Percentiles rank a stretch among this genome's conserved stretches.
Conservation (phyloP, 2,888 invertebrate genomes). For the Euphydryas editha region DNA sequence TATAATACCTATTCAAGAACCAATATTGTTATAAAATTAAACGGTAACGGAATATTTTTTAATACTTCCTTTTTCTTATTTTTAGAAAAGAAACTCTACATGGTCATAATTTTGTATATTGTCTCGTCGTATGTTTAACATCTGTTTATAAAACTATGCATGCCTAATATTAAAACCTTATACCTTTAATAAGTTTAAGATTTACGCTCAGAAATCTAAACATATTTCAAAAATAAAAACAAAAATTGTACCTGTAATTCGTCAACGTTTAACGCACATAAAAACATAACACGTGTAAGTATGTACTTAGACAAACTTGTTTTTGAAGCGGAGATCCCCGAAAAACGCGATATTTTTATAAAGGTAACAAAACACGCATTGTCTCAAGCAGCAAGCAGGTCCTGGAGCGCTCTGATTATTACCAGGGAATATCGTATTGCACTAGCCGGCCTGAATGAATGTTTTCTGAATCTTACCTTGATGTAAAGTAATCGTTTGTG, state of each 20-base stretch:
- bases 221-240: too few species aligned
- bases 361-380: conserved; percentile 43
- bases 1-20: too few species aligned
- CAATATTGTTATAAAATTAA: too few species aligned
- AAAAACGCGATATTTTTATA: conserved; percentile 36
- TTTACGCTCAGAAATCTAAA: too few species aligned
- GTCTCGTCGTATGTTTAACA: too few species aligned
- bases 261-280: background rate
- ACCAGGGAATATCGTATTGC: conserved; percentile 65
- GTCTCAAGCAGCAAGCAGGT: conserved; percentile 42
- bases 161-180: too few species aligned
- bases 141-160: too few species aligned
- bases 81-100: too few species aligned
- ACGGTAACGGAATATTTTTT: too few species aligned
- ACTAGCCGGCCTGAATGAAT: conserved; percentile 44
- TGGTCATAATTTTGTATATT: too few species aligned
- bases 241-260: background rate
- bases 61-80: too few species aligned
- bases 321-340: conserved; percentile 30
- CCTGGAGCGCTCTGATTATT: conserved; percentile 67
- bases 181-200: too few species aligned
- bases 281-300: background rate
- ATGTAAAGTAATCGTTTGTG: conserved; percentile 64
- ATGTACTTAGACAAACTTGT: conserved; percentile 22
- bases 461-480: conserved; percentile 74